These are phyloP conservation scores for Microplitis mediator DNA, from an alignment of 1,140 invertebrate genomes.

Conservation along the genomic window DNA sequence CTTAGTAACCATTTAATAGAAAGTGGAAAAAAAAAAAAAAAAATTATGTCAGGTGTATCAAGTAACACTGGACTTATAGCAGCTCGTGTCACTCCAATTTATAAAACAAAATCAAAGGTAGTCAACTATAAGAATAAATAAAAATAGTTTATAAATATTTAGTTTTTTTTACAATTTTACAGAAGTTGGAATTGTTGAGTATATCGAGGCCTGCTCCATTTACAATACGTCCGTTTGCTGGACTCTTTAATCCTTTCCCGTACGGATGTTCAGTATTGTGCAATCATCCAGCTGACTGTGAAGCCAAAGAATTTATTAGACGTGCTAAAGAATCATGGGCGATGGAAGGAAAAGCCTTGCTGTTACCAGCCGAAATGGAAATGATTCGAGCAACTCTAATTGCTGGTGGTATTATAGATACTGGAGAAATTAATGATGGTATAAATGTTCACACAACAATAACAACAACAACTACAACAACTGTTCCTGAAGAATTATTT, in stretches of 20 bases:
- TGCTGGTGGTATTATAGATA: conserved; percentile 34
- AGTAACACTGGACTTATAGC: conserved; percentile 57
- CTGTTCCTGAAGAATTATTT: conserved; percentile 69
- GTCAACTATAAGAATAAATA: background rate
- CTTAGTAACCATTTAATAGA: background rate
- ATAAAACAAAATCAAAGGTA: conserved; percentile 53
- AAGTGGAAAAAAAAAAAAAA: background rate
- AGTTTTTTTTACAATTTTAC: conserved; percentile 15
- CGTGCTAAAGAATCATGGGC: conserved; percentile 73
- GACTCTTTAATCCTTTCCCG: conserved; percentile 79
- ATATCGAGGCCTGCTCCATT: conserved; percentile 67
- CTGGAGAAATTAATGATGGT: conserved; percentile 22
- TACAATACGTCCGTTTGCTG: conserved; percentile 75
- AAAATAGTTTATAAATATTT: background rate
- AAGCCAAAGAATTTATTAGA: conserved; percentile 74
- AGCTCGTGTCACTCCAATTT: conserved; percentile 48
- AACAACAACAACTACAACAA: conserved; percentile 8
- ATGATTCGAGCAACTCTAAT: conserved; percentile 58
- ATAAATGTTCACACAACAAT: conserved; percentile 22
- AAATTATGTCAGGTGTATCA: conserved; percentile 47
- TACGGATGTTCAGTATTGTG: conserved; percentile 79
- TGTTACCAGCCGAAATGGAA: conserved; percentile 62
- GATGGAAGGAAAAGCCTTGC: conserved; percentile 59
- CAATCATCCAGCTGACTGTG: conserved; percentile 79
- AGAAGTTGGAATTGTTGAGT: conserved; percentile 54